Evolutionary conservation across 2,797 vertebrate species (phyloP).

Genomic region (Argya squamiceps): DNA sequence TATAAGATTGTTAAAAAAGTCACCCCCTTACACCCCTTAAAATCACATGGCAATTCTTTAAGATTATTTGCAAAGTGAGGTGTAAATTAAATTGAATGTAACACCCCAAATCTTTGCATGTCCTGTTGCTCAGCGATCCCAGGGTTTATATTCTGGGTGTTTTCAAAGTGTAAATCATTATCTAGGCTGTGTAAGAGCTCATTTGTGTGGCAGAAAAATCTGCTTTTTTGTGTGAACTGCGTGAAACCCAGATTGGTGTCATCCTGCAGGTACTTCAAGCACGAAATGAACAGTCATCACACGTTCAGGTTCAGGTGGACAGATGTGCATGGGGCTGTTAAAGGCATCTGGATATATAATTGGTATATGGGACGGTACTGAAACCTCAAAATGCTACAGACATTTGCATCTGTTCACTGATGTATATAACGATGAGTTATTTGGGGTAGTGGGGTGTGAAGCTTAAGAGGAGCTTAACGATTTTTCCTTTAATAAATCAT

Average conservation of each 20-base stretch:
- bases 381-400: neutral
- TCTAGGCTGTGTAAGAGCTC: neutral
- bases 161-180: neutral
- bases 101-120: fast-evolving
- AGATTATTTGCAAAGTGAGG: neutral
- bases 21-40: fast-evolving
- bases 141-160: neutral
- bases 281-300: neutral
- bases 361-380: neutral
- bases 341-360: constrained; percentile 17
- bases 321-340: neutral
- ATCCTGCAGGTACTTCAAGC: neutral
- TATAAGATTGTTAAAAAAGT: neutral
- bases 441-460: constrained; percentile 52
- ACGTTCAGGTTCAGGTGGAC: neutral
- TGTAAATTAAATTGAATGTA: neutral
- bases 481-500: constrained; percentile 75
- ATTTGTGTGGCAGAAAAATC: neutral
- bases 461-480: constrained; percentile 51
- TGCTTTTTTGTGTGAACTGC: neutral
- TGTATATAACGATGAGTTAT: constrained; percentile 8
- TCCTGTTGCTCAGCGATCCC: neutral
- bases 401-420: constrained; percentile 8
- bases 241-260: neutral
- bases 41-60: neutral